Evolutionary conservation across 2,113 vertebrate species (phyloP).

Genomic region (Muntiacus reevesi): DNA sequence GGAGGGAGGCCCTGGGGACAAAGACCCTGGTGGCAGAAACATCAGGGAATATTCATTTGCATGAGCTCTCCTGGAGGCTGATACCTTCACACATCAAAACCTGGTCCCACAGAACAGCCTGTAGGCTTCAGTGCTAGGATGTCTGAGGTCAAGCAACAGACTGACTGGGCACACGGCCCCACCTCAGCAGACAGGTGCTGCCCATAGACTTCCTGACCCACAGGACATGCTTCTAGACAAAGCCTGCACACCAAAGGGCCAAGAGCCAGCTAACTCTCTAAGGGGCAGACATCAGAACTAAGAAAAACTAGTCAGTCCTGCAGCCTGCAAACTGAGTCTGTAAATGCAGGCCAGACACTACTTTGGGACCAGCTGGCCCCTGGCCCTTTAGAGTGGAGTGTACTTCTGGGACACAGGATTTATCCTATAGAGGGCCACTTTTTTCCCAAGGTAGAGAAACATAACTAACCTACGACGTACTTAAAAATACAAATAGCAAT

Average conservation of each 20-base stretch:
- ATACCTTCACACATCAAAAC: background rate
- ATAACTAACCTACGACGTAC: background rate
- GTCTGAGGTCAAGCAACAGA: background rate
- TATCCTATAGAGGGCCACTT: background rate
- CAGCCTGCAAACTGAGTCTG: background rate
- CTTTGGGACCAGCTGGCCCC: background rate
- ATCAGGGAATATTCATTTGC: background rate
- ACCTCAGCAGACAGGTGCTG: background rate
- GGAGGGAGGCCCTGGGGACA: background rate
- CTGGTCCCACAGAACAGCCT: background rate
- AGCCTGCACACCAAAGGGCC: background rate
- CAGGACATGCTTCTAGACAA: background rate
- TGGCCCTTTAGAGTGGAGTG: background rate
- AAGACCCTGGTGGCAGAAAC: background rate
- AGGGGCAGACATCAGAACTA: background rate
- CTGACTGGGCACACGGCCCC: background rate
- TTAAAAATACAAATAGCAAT: background rate
- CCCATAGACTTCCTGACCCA: background rate
- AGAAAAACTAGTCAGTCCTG: background rate
- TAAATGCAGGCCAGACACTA: background rate
- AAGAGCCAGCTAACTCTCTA: background rate
- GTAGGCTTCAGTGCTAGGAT: background rate
- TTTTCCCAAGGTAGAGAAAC: background rate
- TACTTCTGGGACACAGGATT: background rate
- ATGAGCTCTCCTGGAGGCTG: background rate